Evolutionary conservation across 2,113 vertebrate species (phyloP).

Genomic region (cattle (Bos taurus)): ARS-UCD2.0 NC_037357.1:127393001-127393500

Average conservation of each 20-base stretch:
- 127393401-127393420: not conserved
- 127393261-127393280: not conserved
- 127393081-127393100: not conserved
- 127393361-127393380: not conserved
- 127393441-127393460: not conserved
- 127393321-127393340: not conserved
- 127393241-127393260: not conserved
- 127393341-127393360: not conserved
- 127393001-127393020: not conserved
- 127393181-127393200: not conserved
- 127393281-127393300: not conserved
- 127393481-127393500: not conserved
- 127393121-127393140: not conserved
- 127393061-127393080: not conserved
- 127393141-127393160: not conserved
- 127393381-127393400: not conserved
- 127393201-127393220: not conserved
- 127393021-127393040: not conserved
- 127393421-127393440: not conserved
- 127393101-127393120: slow-evolving; percentile 8
- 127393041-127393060: not conserved
- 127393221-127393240: not conserved
- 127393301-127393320: not conserved
- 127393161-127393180: not conserved
- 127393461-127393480: not conserved